Base-by-base conservation (phyloP, 2,888 invertebrate genomes). In the Rotaria socialis region DNA sequence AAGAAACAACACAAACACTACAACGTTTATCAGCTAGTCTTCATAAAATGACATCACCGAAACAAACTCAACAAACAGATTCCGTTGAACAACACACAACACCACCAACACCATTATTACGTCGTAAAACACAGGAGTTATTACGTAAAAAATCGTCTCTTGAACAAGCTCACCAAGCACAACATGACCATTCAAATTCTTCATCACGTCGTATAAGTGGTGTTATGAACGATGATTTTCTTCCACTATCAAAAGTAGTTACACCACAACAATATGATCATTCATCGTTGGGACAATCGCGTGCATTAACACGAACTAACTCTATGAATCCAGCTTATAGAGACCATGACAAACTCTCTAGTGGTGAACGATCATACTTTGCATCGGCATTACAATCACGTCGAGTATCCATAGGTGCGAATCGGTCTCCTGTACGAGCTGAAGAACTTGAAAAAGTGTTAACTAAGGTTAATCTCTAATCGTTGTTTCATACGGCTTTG, bases 101-200 rank as follows among this genome's bases (percentile, higher is more conserved):
- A 11, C 24, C 41, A 2, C 4, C 22, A 24, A 80, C 75, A 10
- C 75, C 75, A 47, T 24, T n/a, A 43, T 10, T 47, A 43, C 75
- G 43, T 47, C 24, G 16, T 27, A 47, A 6, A 7, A 80, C 75
- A 24, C 41, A 80, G 47, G 47, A 47, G 22, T 80, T 80, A 43
- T 47, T 80, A 22, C 75, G 75, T 41, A 80, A 80, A 80, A 80
- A 80, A 47, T 80, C 75, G 10, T 80, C 75, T n/a, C 24, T 47
- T 47, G 43, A 80, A 24, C 75, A 80, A 24, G 0, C 4, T 47
- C 43, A 43, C 8, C 75, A 43, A 80, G 35, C 3, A 22, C 8
- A 16, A 7, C 22, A 43, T 8, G 47, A 80, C 43, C 47, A 24
- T 24, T 80, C 75, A 10, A 22, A 19, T 8, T 16, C 47, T 8